Base-by-base conservation (phyloP, 2,888 invertebrate genomes). In the Platycheirus albimanus region DNA sequence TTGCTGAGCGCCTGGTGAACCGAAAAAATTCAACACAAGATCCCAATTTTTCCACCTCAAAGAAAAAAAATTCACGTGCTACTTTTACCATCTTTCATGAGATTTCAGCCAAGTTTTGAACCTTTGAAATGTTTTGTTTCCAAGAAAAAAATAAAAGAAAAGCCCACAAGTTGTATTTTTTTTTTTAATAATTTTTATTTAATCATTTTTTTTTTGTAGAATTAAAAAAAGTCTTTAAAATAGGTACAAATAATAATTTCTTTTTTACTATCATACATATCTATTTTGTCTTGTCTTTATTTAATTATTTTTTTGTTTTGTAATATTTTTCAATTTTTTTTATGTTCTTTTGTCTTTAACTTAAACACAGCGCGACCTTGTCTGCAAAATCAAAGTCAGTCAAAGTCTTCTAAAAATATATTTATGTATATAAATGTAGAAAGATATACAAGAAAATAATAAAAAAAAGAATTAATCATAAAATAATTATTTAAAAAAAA, bases 291-390 rank as follows among this genome's bases (percentile, higher is more conserved):
- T 75, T 64, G 56, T 51, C 47, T 75, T 66, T 74, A 43, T 67
- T 54, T 54, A 63, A 41, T 70, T 43, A 58, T 47, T 61, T 43
- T 54, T n/a, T n/a, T n/a, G n/a, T 58, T 61, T 84, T 86, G 75
- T 86, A 84, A 74, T 52, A 79, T 84, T 85, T 85, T 84, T 86
- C 47, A 41, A 41, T 85, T 66, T 75, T 61, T 76, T 80, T 84
- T 80, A 13, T 80, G 85, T 79, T 75, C 69, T 80, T 84, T 85
- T 85, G 77, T 84, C 80, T 87, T 88, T 89, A 89, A 89, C 90
- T 89, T 90, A 83, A 90, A 90, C 90, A 90, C 90, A 90, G 90
- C 90, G 88, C 87, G 88, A 89, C 89, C 88, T 88, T 88, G 86
- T 85, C 85, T 85, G 85, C 75, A 79, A 75, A 72, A 33, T 72